Evolutionary conservation across 1,140 invertebrate species (phyloP), one percentile per base, ranked within the genome.

Genomic region (Gryon sp.): DNA sequence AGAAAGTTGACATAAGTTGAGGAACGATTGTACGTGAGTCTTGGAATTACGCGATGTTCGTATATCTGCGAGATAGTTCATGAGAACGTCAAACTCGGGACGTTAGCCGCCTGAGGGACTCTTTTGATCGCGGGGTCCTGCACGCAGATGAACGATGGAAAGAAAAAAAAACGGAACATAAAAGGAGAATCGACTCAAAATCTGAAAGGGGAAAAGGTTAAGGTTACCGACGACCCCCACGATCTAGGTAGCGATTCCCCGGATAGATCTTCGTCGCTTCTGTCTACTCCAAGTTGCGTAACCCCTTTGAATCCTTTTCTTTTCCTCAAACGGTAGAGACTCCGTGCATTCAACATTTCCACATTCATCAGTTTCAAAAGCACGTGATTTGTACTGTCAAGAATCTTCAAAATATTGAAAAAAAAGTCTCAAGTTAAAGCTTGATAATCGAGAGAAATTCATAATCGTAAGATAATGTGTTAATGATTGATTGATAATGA

Each of bases 221-320:
- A 81, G 66, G 79, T 76, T 77, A 62, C 73, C 38, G 38, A 7
- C 48, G 76, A 84, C 78, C 83, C 84, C 82, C 78, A 80, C 60
- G 77, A 80, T 60, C 48, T 72, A 70, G 69, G 62, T 63, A 78
- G 41, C 26, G n/a, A n/a, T n/a, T 38, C 55, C 28, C 9, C 45
- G 40, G 73, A 78, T 72, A 76, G 79, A 82, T n/a, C n/a, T n/a
- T 83, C 80, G 73, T 78, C 34, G 65, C 43, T 70, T 26, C 34
- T 76, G 84, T 82, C 76, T 75, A 63, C 63, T 74, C 65, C 50
- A 80, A 80, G 81, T 83, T 84, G 80, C 78, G 63, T 80, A 86
- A 85, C 84, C 86, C 84, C 84, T 84, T n/a, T 84, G 70, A 76
- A 74, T 75, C 55, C 63, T 76, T 76, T 81, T 78, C 72, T 74